Conservation (phyloP, 2,888 invertebrate species). For the Subacronicta megacephala region DNA sequence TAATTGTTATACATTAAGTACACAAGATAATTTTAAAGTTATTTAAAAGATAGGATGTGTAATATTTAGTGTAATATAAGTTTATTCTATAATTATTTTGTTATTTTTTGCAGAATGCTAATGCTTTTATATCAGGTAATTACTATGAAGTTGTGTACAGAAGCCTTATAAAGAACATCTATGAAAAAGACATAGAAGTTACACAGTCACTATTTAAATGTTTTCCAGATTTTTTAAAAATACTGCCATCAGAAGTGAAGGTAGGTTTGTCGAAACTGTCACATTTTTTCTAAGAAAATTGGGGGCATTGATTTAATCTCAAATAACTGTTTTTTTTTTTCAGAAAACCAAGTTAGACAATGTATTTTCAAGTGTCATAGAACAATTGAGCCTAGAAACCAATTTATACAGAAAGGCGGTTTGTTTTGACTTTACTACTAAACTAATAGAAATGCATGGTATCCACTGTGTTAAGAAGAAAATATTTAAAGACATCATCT, state of each 20-base stretch:
- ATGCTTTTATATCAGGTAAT: conserved; percentile 74
- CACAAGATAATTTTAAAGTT: too few species aligned
- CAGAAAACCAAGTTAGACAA: conserved; percentile 74
- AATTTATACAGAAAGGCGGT: conserved; percentile 77
- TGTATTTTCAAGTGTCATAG: conserved; percentile 66
- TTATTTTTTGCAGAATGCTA: conserved; percentile 48
- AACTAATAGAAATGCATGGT: conserved; percentile 71
- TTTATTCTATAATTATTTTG: too few species aligned
- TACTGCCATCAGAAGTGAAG: conserved; percentile 69
- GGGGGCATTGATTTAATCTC: too few species aligned
- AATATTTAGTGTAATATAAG: too few species aligned
- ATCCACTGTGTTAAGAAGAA: conserved; percentile 74
- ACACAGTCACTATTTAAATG: conserved; percentile 70
- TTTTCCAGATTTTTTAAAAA: conserved; percentile 65
- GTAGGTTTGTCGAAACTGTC: conserved; percentile 54
- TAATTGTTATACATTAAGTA: too few species aligned
- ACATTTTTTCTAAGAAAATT: not conserved
- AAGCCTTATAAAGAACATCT: conserved; percentile 67
- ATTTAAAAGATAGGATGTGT: too few species aligned
- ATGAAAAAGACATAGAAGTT: conserved; percentile 72
- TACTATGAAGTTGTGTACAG: conserved; percentile 81
- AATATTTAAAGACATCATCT: conserved; percentile 70
- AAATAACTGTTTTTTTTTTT: conserved; percentile 58
- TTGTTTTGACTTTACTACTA: conserved; percentile 69
- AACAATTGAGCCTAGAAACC: conserved; percentile 74